phyloP scores from a whole-genome alignment of 2,888 invertebrate species.

The Ptychoptera albimana region DNA sequence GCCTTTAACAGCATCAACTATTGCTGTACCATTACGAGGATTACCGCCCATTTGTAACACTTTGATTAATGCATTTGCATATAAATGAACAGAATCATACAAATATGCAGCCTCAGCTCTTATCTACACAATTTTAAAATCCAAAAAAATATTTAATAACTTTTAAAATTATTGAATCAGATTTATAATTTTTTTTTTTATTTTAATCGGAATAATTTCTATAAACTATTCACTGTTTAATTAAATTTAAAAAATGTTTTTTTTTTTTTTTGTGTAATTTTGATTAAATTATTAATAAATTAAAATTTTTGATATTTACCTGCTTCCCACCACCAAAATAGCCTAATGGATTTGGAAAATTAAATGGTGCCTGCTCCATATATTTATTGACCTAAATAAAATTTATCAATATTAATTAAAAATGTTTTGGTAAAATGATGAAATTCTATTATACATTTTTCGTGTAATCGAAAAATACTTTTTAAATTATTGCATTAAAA shows the following conservation, averaged over 20 bases:
- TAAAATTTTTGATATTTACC: too few species aligned
- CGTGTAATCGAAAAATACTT: not conserved
- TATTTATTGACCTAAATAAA: slow-evolving; percentile 59
- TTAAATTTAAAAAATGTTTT: too few species aligned
- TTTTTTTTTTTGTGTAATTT: too few species aligned
- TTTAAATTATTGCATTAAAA: not conserved
- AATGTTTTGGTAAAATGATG: not conserved
- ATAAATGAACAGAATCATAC: slow-evolving; percentile 87
- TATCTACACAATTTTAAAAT: slow-evolving; percentile 37
- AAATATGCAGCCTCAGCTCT: slow-evolving; percentile 81
- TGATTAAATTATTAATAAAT: too few species aligned
- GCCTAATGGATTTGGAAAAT: slow-evolving; percentile 64
- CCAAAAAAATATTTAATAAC: not conserved
- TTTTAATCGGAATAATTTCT: too few species aligned
- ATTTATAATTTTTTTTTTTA: too few species aligned
- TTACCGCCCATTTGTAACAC: slow-evolving; percentile 50
- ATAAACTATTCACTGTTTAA: too few species aligned
- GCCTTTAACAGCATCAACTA: slow-evolving; percentile 61
- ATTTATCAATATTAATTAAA: slow-evolving; percentile 2
- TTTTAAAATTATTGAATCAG: too few species aligned
- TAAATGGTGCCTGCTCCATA: slow-evolving; percentile 74
- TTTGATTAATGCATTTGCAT: slow-evolving; percentile 63
- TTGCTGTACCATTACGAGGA: slow-evolving; percentile 65
- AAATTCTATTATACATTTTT: not conserved
- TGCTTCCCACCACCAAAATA: slow-evolving; percentile 56